These are phyloP conservation scores for Tetraneura akinire DNA, from an alignment of 1,140 invertebrate species.

Conservation along the genomic window DNA sequence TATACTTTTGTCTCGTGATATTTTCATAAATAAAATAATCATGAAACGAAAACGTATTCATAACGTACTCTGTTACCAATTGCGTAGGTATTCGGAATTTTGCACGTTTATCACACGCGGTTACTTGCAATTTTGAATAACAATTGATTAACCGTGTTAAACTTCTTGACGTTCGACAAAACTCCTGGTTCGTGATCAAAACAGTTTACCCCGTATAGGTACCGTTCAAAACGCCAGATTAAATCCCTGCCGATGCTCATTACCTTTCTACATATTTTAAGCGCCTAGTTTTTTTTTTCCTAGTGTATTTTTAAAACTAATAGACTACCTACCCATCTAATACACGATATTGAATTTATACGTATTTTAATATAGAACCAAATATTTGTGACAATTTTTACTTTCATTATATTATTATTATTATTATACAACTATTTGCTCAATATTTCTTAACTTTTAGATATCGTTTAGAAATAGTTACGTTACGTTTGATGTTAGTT, in stretches of 20 bases:
- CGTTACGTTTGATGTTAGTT: background rate
- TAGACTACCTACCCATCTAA: background rate
- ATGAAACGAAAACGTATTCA: background rate
- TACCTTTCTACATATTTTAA: background rate
- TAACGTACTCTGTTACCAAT: no score
- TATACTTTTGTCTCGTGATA: background rate
- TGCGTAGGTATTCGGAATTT: background rate
- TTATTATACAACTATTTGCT: conserved; percentile 11
- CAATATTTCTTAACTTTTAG: conserved; percentile 36
- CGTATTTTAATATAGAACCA: conserved; percentile 10
- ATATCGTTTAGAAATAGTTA: background rate
- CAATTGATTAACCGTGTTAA: background rate
- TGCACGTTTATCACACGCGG: no score
- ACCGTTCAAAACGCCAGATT: background rate
- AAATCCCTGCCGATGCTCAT: conserved; percentile 6
- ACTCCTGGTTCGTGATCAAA: background rate
- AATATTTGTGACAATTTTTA: conserved; percentile 36
- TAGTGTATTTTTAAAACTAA: background rate
- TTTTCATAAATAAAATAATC: background rate
- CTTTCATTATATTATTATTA: conserved; percentile 10
- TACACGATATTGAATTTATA: background rate
- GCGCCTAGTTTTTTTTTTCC: background rate
- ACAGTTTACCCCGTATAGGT: conserved; percentile 10
- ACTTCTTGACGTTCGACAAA: background rate
- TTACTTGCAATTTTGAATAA: no score